Percentiles rank a stretch among this genome's conserved stretches.
Conservation (phyloP, 2,113 vertebrate genomes). For the Rhinoderma darwinii region DNA sequence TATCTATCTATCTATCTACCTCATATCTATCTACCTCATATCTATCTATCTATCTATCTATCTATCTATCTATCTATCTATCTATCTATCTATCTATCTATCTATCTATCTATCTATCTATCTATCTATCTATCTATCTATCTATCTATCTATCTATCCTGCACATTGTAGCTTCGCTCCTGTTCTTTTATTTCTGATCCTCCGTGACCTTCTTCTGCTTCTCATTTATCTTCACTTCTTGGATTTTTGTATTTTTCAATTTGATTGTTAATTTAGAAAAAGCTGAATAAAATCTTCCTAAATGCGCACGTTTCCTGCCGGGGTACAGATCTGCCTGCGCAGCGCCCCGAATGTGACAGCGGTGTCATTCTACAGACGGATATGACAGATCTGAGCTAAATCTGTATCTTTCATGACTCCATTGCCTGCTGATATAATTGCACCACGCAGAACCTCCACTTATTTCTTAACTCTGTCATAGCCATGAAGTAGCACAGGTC, state of each 20-base stretch:
- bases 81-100: too few species aligned
- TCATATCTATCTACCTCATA: too few species aligned
- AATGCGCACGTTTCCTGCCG: neutral
- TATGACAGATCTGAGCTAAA: slow-evolving; percentile 29
- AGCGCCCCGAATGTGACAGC: slow-evolving; percentile 13
- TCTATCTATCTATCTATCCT: too few species aligned
- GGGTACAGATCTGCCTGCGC: slow-evolving; percentile 5
- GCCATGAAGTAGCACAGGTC: neutral
- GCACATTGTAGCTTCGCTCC: neutral
- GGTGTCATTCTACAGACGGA: neutral
- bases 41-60: too few species aligned
- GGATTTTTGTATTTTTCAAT: neutral
- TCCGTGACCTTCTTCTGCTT: neutral
- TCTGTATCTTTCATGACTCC: neutral
- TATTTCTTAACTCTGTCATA: slow-evolving; percentile 12
- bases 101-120: too few species aligned
- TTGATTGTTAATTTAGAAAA: slow-evolving; percentile 2
- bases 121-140: too few species aligned
- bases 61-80: too few species aligned
- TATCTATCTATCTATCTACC: too few species aligned
- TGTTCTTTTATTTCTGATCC: neutral
- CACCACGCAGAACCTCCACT: neutral
- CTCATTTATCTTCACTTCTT: neutral
- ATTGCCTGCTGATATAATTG: slow-evolving; percentile 15
- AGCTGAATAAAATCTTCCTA: slow-evolving; percentile 6